Evolutionary conservation across 2,113 vertebrate genomes (phyloP).

Genomic region (Scytalopus superciliaris): DNA sequence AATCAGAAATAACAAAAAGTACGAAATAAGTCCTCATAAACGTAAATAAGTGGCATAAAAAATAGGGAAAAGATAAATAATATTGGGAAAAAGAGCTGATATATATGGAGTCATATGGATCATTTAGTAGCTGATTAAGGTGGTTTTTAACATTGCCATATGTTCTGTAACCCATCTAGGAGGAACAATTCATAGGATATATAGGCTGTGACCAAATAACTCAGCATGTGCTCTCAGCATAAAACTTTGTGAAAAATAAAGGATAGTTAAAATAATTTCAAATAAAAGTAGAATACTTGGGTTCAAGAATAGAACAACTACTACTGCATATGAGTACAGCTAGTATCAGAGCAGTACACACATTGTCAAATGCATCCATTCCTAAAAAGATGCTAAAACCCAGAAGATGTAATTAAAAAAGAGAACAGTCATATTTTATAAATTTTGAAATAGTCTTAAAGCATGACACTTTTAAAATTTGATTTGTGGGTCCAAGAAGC

Average conservation of each 20-base stretch:
- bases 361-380: fast-evolving
- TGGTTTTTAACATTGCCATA: background rate
- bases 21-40: background rate
- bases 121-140: background rate
- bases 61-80: background rate
- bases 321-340: fast-evolving
- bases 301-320: background rate
- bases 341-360: background rate
- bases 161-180: background rate
- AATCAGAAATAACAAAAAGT: background rate
- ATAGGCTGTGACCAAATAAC: background rate
- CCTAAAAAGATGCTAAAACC: background rate
- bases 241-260: background rate
- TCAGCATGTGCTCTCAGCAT: background rate
- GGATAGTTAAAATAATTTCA: background rate
- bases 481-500: background rate
- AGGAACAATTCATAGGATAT: background rate
- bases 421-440: background rate
- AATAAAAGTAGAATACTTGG: background rate
- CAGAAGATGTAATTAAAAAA: background rate
- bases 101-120: background rate
- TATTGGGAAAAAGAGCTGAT: background rate
- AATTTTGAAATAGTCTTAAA: background rate
- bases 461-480: background rate
- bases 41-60: background rate